Evolutionary conservation across 30 jellyfish, hydroid and myxozoan species (phyloP), one percentile per base, ranked within the genome.

Genomic region (Aurelia aurita): DNA sequence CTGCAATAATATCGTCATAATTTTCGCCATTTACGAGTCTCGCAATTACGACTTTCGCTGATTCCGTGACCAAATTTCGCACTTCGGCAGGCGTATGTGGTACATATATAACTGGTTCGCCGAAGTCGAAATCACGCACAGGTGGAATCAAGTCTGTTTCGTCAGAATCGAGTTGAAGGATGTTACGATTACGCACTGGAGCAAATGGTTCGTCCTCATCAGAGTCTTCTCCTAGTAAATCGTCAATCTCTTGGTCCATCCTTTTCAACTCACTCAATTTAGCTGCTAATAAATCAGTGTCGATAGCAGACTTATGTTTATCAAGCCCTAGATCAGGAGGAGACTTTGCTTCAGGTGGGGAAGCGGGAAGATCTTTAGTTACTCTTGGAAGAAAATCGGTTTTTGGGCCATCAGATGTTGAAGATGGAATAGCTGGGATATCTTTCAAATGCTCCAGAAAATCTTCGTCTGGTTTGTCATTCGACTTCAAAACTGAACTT

Each of bases 241-340:
- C 97, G 25, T 86, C 99, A 26, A 95, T 68, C 53, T 84, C 96
- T 39, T 86, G 96, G 90, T 95, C 98, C 92, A 95, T 91, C 55
- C 77, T 90, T 59, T 95, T 90, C 64, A 95, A 58, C 58, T 95
- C 94, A 39, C 79, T 85, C n/a, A 89, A 86, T 44, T 87, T 95
- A 62, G 87, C 97, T 3, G 99, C 81, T 32, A 95, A 88, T 23
- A 86, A 58, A 39, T 72, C 97, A 58, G 88, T 86, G 58, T 92
- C 98, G 66, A 79, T 22, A 1, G 87, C 86, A 39, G 88, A 67
- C 49, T 49, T 34, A 4, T 55, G 69, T n/a, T 67, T 29, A 13
- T 29, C 74, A 25, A 67, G 72, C 67, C 23, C 76, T 16, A 25
- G 62, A 5, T 44, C 79, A 2, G 88, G 75, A 1, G 88, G 91